A percentile compares a stretch with the other conserved stretches of the same genome.
Conservation (phyloP, 2,797 vertebrate species). For the Cuniculus paca region DNA sequence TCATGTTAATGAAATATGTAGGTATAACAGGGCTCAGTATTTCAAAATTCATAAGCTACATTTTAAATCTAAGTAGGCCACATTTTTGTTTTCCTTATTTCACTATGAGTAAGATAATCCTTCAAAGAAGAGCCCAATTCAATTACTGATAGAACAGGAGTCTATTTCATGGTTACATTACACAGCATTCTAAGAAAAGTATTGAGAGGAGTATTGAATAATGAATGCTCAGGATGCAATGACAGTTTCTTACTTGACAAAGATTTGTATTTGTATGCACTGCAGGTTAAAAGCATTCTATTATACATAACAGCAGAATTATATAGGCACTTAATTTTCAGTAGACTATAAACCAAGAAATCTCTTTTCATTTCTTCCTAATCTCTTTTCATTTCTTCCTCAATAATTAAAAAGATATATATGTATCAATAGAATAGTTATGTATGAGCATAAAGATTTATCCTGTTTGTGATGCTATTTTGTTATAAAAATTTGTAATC, state of each 20-base stretch:
- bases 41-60: slow-evolving; percentile 56
- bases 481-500: slow-evolving; percentile 17
- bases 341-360: slow-evolving; percentile 51
- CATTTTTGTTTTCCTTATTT: slow-evolving; percentile 60
- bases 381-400: slow-evolving; percentile 38
- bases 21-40: not conserved
- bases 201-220: slow-evolving; percentile 59
- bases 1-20: slow-evolving; percentile 38
- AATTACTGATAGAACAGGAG: slow-evolving; percentile 70
- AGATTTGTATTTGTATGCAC: slow-evolving; percentile 55
- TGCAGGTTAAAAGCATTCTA: slow-evolving; percentile 72
- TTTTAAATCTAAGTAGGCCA: slow-evolving; percentile 45
- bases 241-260: slow-evolving; percentile 76
- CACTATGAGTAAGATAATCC: slow-evolving; percentile 82
- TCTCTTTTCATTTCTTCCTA: slow-evolving; percentile 50
- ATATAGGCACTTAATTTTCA: slow-evolving; percentile 72
- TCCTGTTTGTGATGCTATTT: not conserved
- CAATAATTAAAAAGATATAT: not conserved
- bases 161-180: slow-evolving; percentile 76
- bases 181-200: slow-evolving; percentile 68
- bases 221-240: slow-evolving; percentile 58
- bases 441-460: not conserved
- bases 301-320: slow-evolving; percentile 65
- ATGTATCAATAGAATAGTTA: not conserved
- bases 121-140: slow-evolving; percentile 79